Conservation (phyloP, 2,888 invertebrate species). For the Heliconius ethilla region DNA sequence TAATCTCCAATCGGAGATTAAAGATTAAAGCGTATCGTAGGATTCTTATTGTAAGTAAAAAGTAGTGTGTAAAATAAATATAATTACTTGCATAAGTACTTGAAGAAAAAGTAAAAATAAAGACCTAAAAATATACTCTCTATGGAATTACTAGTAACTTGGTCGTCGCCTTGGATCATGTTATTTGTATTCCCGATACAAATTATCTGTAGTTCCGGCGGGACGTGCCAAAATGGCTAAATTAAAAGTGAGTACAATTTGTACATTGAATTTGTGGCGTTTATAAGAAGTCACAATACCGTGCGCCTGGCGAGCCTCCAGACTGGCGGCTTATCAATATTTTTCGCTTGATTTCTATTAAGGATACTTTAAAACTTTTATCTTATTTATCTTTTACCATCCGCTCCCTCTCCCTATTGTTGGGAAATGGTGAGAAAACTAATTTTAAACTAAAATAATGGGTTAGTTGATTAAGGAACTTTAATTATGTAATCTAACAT, state of each 20-base stretch:
- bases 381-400: background rate
- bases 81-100: too few relatives aligned
- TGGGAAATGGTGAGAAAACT: background rate
- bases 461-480: too few relatives aligned
- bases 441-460: background rate
- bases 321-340: slow-evolving; percentile 38
- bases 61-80: too few relatives aligned
- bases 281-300: slow-evolving; percentile 63
- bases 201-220: slow-evolving; percentile 71
- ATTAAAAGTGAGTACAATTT: slow-evolving; percentile 67
- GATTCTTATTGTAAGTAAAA: too few relatives aligned
- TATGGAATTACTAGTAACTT: background rate
- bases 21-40: too few relatives aligned
- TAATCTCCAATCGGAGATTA: too few relatives aligned
- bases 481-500: too few relatives aligned
- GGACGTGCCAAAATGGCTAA: slow-evolving; percentile 50
- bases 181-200: slow-evolving; percentile 67
- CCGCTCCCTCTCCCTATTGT: background rate
- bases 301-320: slow-evolving; percentile 46
- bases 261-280: slow-evolving; percentile 60
- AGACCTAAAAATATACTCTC: slow-evolving; percentile 1
- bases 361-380: background rate
- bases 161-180: slow-evolving; percentile 60
- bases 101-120: background rate
- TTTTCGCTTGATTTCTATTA: slow-evolving; percentile 27